phyloP scores from a whole-genome alignment of 2,797 vertebrate species.

The Sparus aurata region DNA sequence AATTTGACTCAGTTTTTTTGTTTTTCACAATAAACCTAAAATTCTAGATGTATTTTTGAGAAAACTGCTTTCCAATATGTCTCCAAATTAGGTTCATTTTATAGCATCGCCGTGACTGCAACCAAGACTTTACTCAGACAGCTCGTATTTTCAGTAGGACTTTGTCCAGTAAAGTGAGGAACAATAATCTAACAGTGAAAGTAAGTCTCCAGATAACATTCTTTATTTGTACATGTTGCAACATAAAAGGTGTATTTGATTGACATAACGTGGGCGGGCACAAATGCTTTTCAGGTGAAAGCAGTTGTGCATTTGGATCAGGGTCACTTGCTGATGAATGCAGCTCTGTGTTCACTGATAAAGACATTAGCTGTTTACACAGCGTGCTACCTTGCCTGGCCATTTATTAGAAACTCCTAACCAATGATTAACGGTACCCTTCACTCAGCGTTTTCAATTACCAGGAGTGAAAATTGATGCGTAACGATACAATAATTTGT shows the following conservation, averaged over 20 bases:
- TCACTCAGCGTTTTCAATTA: slow-evolving; percentile 14
- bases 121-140: neutral
- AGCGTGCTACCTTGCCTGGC: slow-evolving; percentile 42
- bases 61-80: neutral
- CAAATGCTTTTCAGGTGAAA: slow-evolving; percentile 46
- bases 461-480: neutral
- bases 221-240: slow-evolving; percentile 9
- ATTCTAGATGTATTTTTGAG: neutral
- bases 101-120: neutral
- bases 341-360: slow-evolving; percentile 66
- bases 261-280: slow-evolving; percentile 10
- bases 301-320: slow-evolving; percentile 41
- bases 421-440: slow-evolving; percentile 58
- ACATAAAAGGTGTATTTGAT: slow-evolving; percentile 24
- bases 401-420: slow-evolving; percentile 56
- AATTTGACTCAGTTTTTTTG: too few species aligned
- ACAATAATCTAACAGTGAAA: neutral
- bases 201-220: neutral
- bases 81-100: neutral
- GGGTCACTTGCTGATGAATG: slow-evolving; percentile 61
- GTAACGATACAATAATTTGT: slow-evolving; percentile 24
- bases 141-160: neutral
- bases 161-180: neutral
- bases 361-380: slow-evolving; percentile 32
- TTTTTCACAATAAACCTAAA: too few species aligned